These are phyloP conservation scores for Otocyon megalotis DNA, from an alignment of 2,113 vertebrate genomes.

Conservation along the genomic window DNA sequence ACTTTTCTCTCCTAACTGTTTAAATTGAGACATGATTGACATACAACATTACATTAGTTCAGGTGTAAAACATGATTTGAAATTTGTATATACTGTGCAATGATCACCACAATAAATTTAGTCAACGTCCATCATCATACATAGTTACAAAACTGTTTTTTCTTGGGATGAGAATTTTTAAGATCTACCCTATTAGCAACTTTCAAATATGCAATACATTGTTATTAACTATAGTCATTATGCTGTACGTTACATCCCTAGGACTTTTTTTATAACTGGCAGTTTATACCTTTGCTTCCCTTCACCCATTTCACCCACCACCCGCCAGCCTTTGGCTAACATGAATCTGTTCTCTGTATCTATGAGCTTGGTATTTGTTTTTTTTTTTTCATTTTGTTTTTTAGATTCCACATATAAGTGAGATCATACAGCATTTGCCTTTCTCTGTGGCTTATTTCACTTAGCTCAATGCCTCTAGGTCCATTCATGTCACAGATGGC, in stretches of 20 bases:
- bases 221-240: neutral
- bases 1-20: neutral
- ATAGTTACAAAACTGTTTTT: neutral
- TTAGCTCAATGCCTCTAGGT: neutral
- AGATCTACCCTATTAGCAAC: neutral
- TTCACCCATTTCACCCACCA: neutral
- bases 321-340: neutral
- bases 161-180: neutral
- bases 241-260: neutral
- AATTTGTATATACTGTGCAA: neutral
- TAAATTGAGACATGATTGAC: neutral
- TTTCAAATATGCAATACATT: neutral
- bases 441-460: neutral
- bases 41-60: neutral
- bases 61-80: neutral
- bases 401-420: neutral
- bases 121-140: neutral
- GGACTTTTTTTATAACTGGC: neutral
- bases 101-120: neutral
- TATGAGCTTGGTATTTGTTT: neutral
- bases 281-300: neutral
- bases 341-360: neutral
- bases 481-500: neutral
- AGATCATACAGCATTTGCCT: neutral
- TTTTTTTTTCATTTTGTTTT: neutral